phyloP scores from a whole-genome alignment of 2,113 vertebrate species.

The Ariopsis seemanni region DNA sequence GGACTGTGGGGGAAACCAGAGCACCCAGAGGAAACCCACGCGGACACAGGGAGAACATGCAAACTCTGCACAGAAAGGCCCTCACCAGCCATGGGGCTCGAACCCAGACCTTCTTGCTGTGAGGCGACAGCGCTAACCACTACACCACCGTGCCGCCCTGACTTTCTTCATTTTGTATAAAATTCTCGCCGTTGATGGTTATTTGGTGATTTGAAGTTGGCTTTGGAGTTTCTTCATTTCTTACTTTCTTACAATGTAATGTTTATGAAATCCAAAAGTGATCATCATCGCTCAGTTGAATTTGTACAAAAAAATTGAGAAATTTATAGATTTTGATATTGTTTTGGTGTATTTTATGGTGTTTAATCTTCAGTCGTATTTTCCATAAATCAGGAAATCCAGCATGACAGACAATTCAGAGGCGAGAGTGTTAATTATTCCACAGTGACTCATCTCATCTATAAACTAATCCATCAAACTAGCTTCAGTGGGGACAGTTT shows the following conservation, averaged over 20 bases:
- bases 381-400: slow-evolving; percentile 31
- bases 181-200: background rate
- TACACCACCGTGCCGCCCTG: no score
- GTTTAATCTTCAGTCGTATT: background rate
- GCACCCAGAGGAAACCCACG: no score
- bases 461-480: slow-evolving; percentile 46
- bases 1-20: no score
- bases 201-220: background rate
- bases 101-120: no score
- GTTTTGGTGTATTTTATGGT: no score
- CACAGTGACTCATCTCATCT: slow-evolving; percentile 34
- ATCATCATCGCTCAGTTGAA: background rate
- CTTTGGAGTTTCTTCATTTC: background rate
- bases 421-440: slow-evolving; percentile 49
- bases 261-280: no score
- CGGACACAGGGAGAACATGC: no score
- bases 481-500: background rate
- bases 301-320: background rate
- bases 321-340: no score
- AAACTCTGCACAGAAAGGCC: no score
- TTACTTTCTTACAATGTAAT: background rate
- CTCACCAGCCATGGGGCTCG: no score
- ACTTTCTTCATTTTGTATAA: background rate
- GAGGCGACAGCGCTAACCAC: no score
- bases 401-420: slow-evolving; percentile 35